These are phyloP conservation scores for Pyralis farinalis DNA, from an alignment of 2,888 invertebrate species.

Conservation along the genomic window DNA sequence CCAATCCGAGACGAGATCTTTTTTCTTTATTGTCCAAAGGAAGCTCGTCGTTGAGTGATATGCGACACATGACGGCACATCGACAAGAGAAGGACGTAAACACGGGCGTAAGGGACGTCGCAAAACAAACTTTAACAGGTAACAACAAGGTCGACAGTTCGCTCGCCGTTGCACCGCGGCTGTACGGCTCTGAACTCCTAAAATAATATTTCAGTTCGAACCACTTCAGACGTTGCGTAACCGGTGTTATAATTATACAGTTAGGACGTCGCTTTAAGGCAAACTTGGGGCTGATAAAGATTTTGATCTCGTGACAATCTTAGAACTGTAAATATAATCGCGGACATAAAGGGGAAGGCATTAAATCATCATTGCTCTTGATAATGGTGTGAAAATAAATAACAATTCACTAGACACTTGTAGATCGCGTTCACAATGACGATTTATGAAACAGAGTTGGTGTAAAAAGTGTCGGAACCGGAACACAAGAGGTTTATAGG, in stretches of 20 bases:
- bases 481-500: too few species aligned
- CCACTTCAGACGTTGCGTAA: slow-evolving; percentile 74
- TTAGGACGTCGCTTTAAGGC: slow-evolving; percentile 59
- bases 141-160: slow-evolving; percentile 44
- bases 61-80: slow-evolving; percentile 68
- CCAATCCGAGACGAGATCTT: slow-evolving; percentile 35
- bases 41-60: slow-evolving; percentile 74
- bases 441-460: too few species aligned
- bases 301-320: slow-evolving; percentile 19
- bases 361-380: too few species aligned
- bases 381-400: too few species aligned
- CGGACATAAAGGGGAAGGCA: too few species aligned
- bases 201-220: slow-evolving; percentile 77
- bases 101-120: slow-evolving; percentile 26
- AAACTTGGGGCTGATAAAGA: slow-evolving; percentile 45
- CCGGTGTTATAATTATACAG: slow-evolving; percentile 71
- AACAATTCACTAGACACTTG: too few species aligned
- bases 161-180: slow-evolving; percentile 26
- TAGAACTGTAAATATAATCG: slow-evolving; percentile 1
- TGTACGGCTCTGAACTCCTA: slow-evolving; percentile 72
- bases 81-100: slow-evolving; percentile 46
- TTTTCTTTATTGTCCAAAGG: slow-evolving; percentile 73
- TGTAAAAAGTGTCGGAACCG: too few species aligned
- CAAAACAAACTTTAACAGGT: slow-evolving; percentile 52
- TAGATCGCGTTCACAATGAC: too few species aligned